phyloP scores from a whole-genome alignment of 2,113 vertebrate genomes.

The Acanthisitta chloris region DNA sequence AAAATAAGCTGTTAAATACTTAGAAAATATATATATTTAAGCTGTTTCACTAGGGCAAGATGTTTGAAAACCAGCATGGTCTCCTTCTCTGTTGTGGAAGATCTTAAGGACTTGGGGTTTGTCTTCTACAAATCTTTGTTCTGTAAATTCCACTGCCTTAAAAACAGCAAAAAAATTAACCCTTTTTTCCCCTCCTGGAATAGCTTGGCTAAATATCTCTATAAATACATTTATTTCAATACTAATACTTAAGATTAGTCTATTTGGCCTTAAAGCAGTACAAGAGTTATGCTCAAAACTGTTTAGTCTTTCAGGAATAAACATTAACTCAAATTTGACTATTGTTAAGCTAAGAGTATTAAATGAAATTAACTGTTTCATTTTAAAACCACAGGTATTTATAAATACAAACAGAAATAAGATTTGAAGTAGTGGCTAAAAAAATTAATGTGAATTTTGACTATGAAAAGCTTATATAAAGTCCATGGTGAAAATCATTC shows the following conservation, averaged over 20 bases:
- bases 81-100: not conserved
- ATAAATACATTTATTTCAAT: not conserved
- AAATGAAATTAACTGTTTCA: not conserved
- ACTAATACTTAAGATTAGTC: not conserved
- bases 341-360: not conserved
- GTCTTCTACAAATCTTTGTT: not conserved
- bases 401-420: not conserved
- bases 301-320: not conserved
- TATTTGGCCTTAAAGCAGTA: not conserved
- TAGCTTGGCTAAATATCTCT: not conserved
- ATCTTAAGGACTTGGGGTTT: not conserved
- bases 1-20: not conserved
- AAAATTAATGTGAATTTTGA: not conserved
- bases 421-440: not conserved
- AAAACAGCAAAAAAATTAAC: not conserved
- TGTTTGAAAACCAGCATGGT: not conserved
- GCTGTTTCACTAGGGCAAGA: not conserved
- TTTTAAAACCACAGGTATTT: not conserved
- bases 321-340: not conserved
- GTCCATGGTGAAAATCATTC: not conserved
- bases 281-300: not conserved
- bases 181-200: not conserved
- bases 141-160: not conserved
- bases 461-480: not conserved
- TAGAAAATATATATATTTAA: not conserved